Percentiles rank a stretch among this genome's conserved stretches.
phyloP scores from a whole-genome alignment of 2,113 vertebrate genomes.

The Pavo muticus region DNA sequence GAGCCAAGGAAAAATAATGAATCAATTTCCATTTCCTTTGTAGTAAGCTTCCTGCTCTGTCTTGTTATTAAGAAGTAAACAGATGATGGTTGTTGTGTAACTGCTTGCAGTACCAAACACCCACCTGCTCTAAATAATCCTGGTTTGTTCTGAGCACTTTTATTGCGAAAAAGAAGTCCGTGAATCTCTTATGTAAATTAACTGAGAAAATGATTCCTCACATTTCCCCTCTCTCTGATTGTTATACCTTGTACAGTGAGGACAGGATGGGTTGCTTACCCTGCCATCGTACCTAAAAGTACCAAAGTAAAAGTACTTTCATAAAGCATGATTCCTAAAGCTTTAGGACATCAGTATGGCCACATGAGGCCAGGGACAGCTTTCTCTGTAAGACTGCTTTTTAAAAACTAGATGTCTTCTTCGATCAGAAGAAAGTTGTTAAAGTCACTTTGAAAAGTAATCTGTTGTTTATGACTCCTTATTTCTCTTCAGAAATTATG shows the following conservation, averaged over 20 bases:
- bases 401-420: not conserved
- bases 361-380: not conserved
- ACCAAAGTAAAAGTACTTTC: too few relatives aligned
- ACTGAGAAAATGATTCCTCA: not conserved
- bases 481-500: constrained; percentile 23
- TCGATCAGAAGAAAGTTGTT: not conserved
- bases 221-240: not conserved
- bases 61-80: not conserved
- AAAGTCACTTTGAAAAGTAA: constrained; percentile 10
- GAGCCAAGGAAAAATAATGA: not conserved
- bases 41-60: not conserved
- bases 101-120: not conserved
- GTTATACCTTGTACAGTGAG: not conserved
- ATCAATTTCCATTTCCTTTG: not conserved
- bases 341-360: not conserved
- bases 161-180: not conserved
- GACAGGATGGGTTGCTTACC: not conserved
- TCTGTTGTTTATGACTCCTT: not conserved
- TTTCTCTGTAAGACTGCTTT: not conserved
- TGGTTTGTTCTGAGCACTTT: not conserved
- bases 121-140: not conserved
- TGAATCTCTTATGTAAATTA: not conserved
- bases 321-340: not conserved
- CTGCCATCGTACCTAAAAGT: not conserved
- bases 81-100: not conserved